Conservation (phyloP, 2,113 vertebrate genomes). For the Malurus elegans region DNA sequence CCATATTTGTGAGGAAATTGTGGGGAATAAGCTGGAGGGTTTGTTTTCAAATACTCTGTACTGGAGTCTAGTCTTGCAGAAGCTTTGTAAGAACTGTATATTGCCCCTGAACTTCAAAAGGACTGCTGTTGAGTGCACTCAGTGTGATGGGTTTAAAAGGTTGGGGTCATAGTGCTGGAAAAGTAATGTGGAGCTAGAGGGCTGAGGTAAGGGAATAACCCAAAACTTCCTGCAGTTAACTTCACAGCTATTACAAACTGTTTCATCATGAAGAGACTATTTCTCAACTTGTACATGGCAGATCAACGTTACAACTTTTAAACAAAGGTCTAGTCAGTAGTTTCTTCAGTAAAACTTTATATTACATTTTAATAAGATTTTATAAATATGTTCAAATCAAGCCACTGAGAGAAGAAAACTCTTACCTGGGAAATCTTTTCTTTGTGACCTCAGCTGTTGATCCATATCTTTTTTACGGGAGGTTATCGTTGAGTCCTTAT, state of each 20-base stretch:
- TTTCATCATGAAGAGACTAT: conserved; percentile 56
- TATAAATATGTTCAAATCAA: conserved; percentile 56
- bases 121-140: not conserved
- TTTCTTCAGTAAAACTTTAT: conserved; percentile 60
- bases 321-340: conserved; percentile 54
- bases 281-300: conserved; percentile 53
- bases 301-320: conserved; percentile 49
- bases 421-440: conserved; percentile 23
- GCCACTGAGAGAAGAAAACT: not conserved
- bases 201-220: not conserved
- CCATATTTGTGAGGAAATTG: not conserved
- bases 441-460: conserved; percentile 31
- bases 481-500: not conserved
- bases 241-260: conserved; percentile 46
- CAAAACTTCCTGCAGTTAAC: conserved; percentile 50
- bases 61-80: not conserved
- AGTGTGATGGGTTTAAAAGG: not conserved
- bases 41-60: not conserved
- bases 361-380: conserved; percentile 50
- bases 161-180: not conserved
- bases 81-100: not conserved
- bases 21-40: not conserved
- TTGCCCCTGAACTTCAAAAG: not conserved
- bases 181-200: not conserved
- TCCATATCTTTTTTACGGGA: not conserved